These are phyloP conservation scores for Porites lobata DNA, from an alignment of 92 coral and sea anemone genomes.

Conservation along the genomic window DNA sequence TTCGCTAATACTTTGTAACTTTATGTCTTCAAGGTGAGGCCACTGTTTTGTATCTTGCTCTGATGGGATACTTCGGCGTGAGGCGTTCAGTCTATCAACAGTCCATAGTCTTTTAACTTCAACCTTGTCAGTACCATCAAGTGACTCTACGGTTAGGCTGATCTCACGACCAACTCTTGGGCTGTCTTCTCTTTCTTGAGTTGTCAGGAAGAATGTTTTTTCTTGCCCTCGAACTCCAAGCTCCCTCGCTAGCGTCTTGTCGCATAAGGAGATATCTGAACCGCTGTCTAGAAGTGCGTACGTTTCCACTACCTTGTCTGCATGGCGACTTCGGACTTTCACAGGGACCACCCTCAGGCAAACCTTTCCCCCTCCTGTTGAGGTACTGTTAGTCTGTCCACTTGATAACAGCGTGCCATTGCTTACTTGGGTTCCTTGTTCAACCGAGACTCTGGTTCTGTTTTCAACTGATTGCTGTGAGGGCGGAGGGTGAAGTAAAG, in stretches of 20 bases:
- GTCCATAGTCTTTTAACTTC: slow-evolving; percentile 55
- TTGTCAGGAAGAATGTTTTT: no score
- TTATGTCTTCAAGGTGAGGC: slow-evolving; percentile 52
- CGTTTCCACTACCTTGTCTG: slow-evolving; percentile 18
- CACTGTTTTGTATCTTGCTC: slow-evolving; percentile 36
- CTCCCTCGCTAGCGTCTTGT: no score
- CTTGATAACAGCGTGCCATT: background rate
- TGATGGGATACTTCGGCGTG: slow-evolving; percentile 53
- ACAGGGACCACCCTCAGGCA: no score
- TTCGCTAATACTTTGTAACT: slow-evolving; percentile 36
- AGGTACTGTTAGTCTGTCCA: slow-evolving; percentile 11
- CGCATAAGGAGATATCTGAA: slow-evolving; percentile 41
- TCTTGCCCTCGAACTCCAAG: no score
- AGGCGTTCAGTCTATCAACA: slow-evolving; percentile 50
- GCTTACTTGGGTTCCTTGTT: background rate
- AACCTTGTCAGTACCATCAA: slow-evolving; percentile 41
- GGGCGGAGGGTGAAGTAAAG: no score
- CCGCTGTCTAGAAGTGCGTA: slow-evolving; percentile 69
- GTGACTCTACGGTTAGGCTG: slow-evolving; percentile 23
- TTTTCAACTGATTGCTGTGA: no score
- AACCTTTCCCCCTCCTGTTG: no score
- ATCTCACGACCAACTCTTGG: slow-evolving; percentile 33
- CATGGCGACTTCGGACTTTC: background rate
- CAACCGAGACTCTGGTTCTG: no score
- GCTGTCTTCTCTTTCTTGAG: no score